These are phyloP conservation scores for Myotis vivesi DNA, from an alignment of 2,797 vertebrate species.

Conservation along the genomic window DNA sequence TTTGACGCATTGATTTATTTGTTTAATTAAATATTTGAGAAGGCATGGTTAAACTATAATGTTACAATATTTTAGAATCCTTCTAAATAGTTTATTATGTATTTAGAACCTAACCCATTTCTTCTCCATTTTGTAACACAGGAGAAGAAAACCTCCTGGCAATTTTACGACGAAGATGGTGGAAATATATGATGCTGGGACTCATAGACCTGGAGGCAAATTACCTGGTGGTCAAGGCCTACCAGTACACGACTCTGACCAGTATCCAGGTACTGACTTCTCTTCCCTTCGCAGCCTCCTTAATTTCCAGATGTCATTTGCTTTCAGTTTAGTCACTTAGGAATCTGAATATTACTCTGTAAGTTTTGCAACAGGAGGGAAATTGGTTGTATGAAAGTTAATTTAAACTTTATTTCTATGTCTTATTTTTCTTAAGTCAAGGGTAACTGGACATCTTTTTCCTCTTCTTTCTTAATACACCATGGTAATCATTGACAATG, in stretches of 20 bases:
- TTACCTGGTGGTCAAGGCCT: constrained; percentile 96
- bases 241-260: constrained; percentile 96
- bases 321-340: not conserved
- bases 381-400: not conserved
- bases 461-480: constrained; percentile 6
- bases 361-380: not conserved
- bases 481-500: not conserved
- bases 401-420: not conserved
- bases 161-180: constrained; percentile 96
- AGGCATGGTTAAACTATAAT: not conserved
- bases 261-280: constrained; percentile 91
- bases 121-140: constrained; percentile 75
- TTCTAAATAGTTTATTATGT: not conserved
- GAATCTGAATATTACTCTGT: not conserved
- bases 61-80: not conserved
- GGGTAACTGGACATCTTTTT: not conserved
- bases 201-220: constrained; percentile 97
- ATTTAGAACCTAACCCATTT: constrained; percentile 36
- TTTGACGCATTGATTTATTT: not conserved
- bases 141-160: constrained; percentile 96
- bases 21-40: constrained; percentile 38
- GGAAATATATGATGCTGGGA: constrained; percentile 97
- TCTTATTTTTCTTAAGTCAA: constrained; percentile 27
- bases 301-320: not conserved
- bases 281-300: not conserved